Conservation (phyloP, 1,140 invertebrate species). For the Yoshiicerus persimilis region DNA sequence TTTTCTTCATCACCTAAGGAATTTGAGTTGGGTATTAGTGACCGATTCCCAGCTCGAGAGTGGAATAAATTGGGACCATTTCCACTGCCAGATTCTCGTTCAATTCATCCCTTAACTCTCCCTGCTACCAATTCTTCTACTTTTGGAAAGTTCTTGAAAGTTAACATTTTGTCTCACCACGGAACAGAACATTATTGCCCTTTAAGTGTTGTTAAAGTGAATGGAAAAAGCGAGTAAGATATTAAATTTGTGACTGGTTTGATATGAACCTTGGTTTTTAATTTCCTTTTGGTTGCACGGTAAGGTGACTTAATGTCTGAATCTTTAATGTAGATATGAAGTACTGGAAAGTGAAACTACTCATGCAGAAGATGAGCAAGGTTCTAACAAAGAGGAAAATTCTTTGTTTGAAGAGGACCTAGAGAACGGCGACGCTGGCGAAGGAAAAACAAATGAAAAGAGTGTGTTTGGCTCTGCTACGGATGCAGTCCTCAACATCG, state of each 20-base stretch:
- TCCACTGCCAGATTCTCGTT: slow-evolving; percentile 79
- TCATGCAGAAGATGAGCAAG: slow-evolving; percentile 26
- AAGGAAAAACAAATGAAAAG: slow-evolving; percentile 37
- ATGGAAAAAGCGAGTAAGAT: slow-evolving; percentile 78
- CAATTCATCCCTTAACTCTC: slow-evolving; percentile 78
- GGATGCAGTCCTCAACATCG: slow-evolving; percentile 81
- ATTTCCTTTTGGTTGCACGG: background rate
- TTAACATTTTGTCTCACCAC: slow-evolving; percentile 90
- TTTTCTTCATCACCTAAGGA: slow-evolving; percentile 95
- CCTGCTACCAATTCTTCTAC: slow-evolving; percentile 39
- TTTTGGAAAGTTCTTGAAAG: slow-evolving; percentile 88
- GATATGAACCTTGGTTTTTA: background rate
- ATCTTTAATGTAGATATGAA: slow-evolving; percentile 63
- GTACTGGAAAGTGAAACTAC: slow-evolving; percentile 58
- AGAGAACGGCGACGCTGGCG: background rate
- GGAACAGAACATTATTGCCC: slow-evolving; percentile 97
- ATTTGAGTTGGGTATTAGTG: slow-evolving; percentile 82
- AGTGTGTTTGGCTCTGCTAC: slow-evolving; percentile 81
- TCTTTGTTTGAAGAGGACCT: slow-evolving; percentile 28
- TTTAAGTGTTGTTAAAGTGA: slow-evolving; percentile 85
- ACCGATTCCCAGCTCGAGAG: slow-evolving; percentile 86
- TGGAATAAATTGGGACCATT: slow-evolving; percentile 88
- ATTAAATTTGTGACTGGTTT: background rate
- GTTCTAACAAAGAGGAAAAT: slow-evolving; percentile 20
- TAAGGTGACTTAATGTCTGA: background rate